Conservation (phyloP, 2,888 invertebrate genomes). For the Leptothorax acervorum region DNA sequence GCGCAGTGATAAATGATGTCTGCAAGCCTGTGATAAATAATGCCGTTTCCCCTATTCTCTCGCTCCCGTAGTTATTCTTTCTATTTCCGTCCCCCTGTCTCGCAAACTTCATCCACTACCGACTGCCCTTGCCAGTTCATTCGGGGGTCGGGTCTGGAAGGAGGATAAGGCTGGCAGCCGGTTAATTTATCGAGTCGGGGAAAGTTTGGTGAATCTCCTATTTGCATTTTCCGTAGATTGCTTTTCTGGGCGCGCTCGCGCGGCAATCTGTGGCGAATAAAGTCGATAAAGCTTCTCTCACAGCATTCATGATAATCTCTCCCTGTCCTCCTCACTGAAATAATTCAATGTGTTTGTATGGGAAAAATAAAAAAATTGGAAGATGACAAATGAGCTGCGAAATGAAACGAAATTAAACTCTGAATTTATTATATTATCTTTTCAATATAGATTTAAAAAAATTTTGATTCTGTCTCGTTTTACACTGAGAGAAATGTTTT, state of each 20-base stretch:
- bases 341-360: constrained; percentile 5
- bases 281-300: constrained; percentile 42
- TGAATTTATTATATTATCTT: neutral
- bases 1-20: constrained; percentile 43
- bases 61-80: constrained; percentile 55
- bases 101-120: constrained; percentile 53
- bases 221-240: constrained; percentile 57
- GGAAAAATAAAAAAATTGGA: neutral
- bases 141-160: constrained; percentile 37
- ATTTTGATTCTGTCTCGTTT: neutral
- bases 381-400: neutral
- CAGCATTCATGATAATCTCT: constrained; percentile 16
- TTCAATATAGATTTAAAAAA: neutral
- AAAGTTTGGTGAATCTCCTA: constrained; percentile 55
- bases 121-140: constrained; percentile 37
- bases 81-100: constrained; percentile 47
- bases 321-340: neutral
- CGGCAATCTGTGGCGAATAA: constrained; percentile 49
- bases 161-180: constrained; percentile 60
- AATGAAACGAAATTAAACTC: neutral
- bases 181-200: constrained; percentile 68
- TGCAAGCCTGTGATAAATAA: constrained; percentile 44
- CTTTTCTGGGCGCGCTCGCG: constrained; percentile 16
- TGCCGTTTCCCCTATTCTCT: constrained; percentile 37
- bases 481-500: neutral